Evolutionary conservation across 2,888 invertebrate species (phyloP).

Genomic region (Athalia cordata): DNA sequence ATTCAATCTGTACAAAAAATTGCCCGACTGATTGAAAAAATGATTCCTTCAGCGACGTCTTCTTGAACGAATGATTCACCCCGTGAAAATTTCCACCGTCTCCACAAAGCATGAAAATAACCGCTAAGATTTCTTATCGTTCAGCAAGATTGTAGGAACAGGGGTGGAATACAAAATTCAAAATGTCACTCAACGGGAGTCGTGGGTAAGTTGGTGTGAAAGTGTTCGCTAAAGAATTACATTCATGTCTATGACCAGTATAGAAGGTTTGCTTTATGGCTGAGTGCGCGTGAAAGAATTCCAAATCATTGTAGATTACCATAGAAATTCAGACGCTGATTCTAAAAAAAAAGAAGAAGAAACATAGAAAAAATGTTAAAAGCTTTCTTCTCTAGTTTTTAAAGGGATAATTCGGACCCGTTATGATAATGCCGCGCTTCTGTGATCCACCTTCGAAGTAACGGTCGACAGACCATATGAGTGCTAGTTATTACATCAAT

Average conservation of each 20-base stretch:
- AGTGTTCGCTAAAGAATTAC: neutral
- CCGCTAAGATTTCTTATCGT: neutral
- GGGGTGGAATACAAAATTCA: neutral
- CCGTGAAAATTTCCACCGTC: neutral
- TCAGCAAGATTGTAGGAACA: neutral
- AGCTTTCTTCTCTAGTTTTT: neutral
- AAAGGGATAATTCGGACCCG: constrained; percentile 55
- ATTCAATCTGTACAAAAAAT: neutral
- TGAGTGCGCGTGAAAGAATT: neutral
- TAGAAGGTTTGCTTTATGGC: neutral
- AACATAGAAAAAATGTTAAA: neutral
- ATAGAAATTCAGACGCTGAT: neutral
- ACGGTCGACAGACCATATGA: constrained; percentile 68
- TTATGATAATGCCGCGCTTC: constrained; percentile 71
- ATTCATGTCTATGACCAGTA: neutral
- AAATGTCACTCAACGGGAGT: neutral
- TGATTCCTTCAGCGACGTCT: neutral
- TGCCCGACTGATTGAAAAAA: neutral
- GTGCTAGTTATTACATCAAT: constrained; percentile 55
- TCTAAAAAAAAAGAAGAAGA: neutral
- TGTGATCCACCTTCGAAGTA: constrained; percentile 62
- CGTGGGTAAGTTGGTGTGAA: constrained; percentile 34
- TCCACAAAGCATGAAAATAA: neutral
- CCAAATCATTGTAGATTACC: neutral
- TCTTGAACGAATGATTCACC: neutral